Base-by-base conservation (phyloP, 1,140 invertebrate genomes). In the Lordiphosa clarofinis region DNA sequence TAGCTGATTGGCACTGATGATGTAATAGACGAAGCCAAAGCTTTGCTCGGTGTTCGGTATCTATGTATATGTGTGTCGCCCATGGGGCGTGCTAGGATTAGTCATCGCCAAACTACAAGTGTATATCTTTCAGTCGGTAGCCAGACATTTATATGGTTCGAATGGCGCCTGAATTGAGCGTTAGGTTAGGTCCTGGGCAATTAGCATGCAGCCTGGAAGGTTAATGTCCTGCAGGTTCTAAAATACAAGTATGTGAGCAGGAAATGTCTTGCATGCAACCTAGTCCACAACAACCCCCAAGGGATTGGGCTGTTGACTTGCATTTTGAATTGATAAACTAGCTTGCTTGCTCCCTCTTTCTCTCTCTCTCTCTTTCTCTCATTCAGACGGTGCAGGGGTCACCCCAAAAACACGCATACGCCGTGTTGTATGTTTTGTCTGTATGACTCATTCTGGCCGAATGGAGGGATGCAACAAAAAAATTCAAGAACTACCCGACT, bases 381-480 rank as follows among this genome's bases (percentile, higher is more conserved):
- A 24, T 24, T 24, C 21, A 24, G 21, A 24, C 5, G 0, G 19
- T 19, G 19, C 19, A 15, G 19, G 21, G 21, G 21, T 10, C 71
- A 66, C 59, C 61, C 61, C 70, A 64, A 24, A 24, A 49, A 50
- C 66, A 47, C 55, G 53, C 57, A 58, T 49, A 70, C 64, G 60
- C 37, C 1, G 12, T 35, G 21, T 37, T 52, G 43, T 38, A 13
- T 40, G 44, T 38, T 57, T 40, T 38, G 37, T 35, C 9, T 9
- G 43, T 21, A 31, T 31, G 28, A 31, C 28, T 31, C 28, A 31
- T 31, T 31, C 28, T n/a, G 28, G 7, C 28, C 28, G 8, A n/a
- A n/a, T n/a, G 28, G 28, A 31, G 28, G 28, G 28, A 31, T 31
- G 28, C 28, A 31, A 9, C n/a, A 15, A 15, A 2, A 15, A 40